Evolutionary conservation across 2,888 invertebrate genomes (phyloP), one percentile per base, ranked within the genome.

Genomic region (Bursaphelenchus okinawaensis): DNA sequence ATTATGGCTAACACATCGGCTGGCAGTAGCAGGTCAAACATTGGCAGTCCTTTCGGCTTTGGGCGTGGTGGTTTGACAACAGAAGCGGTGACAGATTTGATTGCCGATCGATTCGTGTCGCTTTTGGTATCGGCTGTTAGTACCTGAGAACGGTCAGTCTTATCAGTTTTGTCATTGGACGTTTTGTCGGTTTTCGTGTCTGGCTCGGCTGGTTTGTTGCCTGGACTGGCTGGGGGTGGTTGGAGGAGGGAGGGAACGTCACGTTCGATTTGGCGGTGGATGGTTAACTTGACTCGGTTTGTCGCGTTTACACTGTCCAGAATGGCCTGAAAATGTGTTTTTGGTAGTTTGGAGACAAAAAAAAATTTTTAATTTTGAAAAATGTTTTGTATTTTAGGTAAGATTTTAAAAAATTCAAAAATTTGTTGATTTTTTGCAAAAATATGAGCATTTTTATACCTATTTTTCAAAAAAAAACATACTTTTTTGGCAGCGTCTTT

Each of bases 1-100:
- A 75, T 67, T n/a, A 75, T 72, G 40, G 71, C 73, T 31, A 75
- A 24, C 31, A 75, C 75, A 56, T 75, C 75, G 9, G 69, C 56
- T 16, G 73, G 73, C 8, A 71, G 66, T 26, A 69, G 67, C 12
- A 56, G 52, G 54, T 60, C 67, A 55, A 52, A 65, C 26, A 55
- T 62, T 9, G 72, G 67, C 27, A 67, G 66, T 16, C 40, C 40
- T 59, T 72, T 70, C 12, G 68, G 67, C 27, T 55, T 62, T 7
- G 61, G 63, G 12, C 27, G 20, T 24, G 57, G 6, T 16, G 31
- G 0, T 24, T 24, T 27, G 20, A 19, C 27, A n/a, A n/a, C n/a
- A 26, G 29, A 27, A 22, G 62, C 52, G 27, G 54, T 27, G n/a
- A 54, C 52, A 0, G 19, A 23, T 22, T 51, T 52, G 22, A 31